phyloP scores from a whole-genome alignment of 2,113 vertebrate species.

The Pheucticus melanocephalus region DNA sequence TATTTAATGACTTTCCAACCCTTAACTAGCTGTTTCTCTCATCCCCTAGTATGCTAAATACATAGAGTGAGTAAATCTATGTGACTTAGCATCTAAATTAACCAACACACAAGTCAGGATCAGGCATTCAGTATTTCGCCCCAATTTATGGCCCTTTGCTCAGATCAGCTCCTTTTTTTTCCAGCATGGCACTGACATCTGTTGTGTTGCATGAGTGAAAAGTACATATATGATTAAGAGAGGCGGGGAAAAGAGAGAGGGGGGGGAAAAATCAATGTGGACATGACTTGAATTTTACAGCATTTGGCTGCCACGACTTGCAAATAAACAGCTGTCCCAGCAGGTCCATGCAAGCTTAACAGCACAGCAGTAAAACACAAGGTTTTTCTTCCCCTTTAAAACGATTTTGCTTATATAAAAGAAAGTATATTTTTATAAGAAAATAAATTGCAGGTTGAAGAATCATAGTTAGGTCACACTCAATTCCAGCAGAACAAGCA shows the following conservation, averaged over 20 bases:
- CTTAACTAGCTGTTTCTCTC: not conserved
- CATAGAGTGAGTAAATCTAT: not conserved
- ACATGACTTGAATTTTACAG: conserved; percentile 21
- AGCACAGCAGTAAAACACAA: not conserved
- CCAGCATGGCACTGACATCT: not conserved
- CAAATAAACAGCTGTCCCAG: conserved; percentile 31
- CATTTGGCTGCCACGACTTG: not conserved
- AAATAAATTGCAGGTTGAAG: not conserved
- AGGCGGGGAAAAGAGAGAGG: not conserved
- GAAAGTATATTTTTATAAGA: not conserved
- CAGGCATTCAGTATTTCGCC: not conserved
- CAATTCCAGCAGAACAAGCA: conserved; percentile 12
- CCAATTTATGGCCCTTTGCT: not conserved
- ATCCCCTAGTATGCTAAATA: not conserved
- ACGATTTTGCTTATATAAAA: not conserved
- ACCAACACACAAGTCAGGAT: not conserved
- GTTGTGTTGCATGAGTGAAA: not conserved
- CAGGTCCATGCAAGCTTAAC: not conserved
- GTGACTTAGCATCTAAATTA: not conserved
- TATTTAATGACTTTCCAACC: not conserved
- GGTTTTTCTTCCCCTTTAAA: not conserved
- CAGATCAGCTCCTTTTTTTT: not conserved
- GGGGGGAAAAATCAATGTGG: not conserved
- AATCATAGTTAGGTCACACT: not conserved
- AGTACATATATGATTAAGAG: not conserved